These are phyloP conservation scores for Australoheros facetus DNA, from an alignment of 2,797 vertebrate genomes.

Conservation along the genomic window DNA sequence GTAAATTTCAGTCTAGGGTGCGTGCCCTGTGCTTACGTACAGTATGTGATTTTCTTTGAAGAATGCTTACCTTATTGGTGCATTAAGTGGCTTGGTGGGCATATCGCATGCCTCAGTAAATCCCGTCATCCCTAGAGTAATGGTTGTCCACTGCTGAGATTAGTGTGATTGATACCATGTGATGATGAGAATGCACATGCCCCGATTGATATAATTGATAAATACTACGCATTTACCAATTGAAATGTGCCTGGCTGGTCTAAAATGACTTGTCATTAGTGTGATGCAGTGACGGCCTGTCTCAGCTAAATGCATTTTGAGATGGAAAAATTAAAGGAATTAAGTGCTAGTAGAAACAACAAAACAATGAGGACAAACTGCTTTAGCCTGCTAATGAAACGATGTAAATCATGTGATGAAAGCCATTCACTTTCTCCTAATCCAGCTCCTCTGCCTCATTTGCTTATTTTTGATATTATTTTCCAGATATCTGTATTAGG, in stretches of 20 bases:
- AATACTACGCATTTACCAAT: slow-evolving; percentile 48
- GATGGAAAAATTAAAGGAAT: slow-evolving; percentile 26
- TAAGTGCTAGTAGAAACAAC: not conserved
- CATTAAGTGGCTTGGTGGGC: slow-evolving; percentile 7
- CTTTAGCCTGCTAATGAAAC: slow-evolving; percentile 26
- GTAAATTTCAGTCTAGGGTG: not conserved
- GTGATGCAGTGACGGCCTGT: slow-evolving; percentile 11
- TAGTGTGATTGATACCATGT: slow-evolving; percentile 55
- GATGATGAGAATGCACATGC: slow-evolving; percentile 35
- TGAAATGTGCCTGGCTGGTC: slow-evolving; percentile 43
- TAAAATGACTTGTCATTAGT: slow-evolving; percentile 53
- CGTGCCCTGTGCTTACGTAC: not conserved
- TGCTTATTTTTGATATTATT: not conserved
- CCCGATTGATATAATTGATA: slow-evolving; percentile 46
- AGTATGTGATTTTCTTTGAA: not conserved
- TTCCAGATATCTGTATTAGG: not conserved
- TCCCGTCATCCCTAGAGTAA: slow-evolving; percentile 51
- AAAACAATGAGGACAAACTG: not conserved
- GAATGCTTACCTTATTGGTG: not conserved
- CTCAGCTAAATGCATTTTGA: slow-evolving; percentile 13
- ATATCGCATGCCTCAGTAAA: not conserved
- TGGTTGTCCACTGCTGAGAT: slow-evolving; percentile 18
- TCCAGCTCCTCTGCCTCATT: not conserved
- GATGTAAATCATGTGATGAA: not conserved
- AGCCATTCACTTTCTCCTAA: not conserved